Evolutionary conservation across 1,140 invertebrate genomes (phyloP).

Genomic region (Luehdorfia chinensis): DNA sequence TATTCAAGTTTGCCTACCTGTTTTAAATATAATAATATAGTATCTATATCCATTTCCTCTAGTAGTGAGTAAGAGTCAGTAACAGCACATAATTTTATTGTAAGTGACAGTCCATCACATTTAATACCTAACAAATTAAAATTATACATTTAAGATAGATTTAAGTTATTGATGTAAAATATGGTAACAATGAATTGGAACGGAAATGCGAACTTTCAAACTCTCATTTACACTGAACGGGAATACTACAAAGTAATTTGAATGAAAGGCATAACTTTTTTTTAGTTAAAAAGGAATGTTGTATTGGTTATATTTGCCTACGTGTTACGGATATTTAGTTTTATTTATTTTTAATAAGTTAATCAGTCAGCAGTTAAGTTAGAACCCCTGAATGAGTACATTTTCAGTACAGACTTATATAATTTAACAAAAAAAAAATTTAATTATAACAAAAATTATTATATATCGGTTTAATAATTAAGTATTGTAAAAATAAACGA

Average conservation of each 20-base stretch:
- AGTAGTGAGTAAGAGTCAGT: conserved; percentile 26
- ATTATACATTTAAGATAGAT: conserved; percentile 30
- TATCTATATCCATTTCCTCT: conserved; percentile 16
- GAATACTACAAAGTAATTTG: background rate
- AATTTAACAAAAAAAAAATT: background rate
- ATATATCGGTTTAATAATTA: background rate
- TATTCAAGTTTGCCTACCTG: too few species aligned
- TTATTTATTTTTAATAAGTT: background rate
- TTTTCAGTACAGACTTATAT: background rate
- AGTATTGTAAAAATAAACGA: background rate
- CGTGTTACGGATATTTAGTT: conserved; percentile 9
- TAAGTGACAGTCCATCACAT: conserved; percentile 43
- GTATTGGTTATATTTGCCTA: background rate
- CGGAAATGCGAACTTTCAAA: conserved; percentile 7
- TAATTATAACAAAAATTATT: background rate
- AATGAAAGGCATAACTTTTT: background rate
- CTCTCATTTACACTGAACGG: conserved; percentile 2
- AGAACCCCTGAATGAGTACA: background rate
- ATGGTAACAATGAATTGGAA: conserved; percentile 8
- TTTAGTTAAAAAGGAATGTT: background rate
- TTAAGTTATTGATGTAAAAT: conserved; percentile 22
- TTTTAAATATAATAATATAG: too few species aligned
- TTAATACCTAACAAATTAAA: conserved; percentile 34
- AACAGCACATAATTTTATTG: conserved; percentile 28
- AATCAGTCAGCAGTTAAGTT: background rate